These are phyloP conservation scores for Himalopsyche anomala DNA, from an alignment of 2,888 invertebrate species.

Conservation along the genomic window DNA sequence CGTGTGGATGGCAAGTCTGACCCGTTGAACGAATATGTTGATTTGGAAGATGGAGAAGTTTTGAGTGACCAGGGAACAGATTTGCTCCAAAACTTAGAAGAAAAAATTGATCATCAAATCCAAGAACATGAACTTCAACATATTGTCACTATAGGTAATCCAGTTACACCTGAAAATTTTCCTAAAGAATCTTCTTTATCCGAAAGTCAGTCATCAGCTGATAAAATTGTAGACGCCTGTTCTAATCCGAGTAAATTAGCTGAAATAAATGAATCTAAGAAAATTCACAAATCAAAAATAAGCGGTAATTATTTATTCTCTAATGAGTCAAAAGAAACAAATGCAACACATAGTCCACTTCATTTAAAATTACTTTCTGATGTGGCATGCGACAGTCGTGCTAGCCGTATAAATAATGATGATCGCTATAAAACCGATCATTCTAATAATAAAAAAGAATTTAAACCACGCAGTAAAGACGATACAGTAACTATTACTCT, in stretches of 20 bases:
- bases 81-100: background rate
- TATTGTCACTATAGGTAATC: background rate
- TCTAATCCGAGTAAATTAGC: background rate
- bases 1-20: background rate
- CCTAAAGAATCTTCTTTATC: background rate
- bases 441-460: background rate
- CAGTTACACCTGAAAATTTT: background rate
- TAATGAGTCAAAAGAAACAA: background rate
- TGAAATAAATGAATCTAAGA: background rate
- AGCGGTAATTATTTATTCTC: background rate
- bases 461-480: background rate
- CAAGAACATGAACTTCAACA: too few species aligned
- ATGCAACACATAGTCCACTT: background rate
- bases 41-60: background rate
- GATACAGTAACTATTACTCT: background rate
- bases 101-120: background rate
- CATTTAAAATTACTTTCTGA: slow-evolving; percentile 2
- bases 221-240: background rate
- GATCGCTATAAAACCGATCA: background rate
- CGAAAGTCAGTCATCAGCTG: background rate
- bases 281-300: background rate
- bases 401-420: background rate
- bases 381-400: background rate
- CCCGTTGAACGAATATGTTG: background rate
- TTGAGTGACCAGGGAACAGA: background rate